Evolutionary conservation across 2,888 invertebrate genomes (phyloP), one percentile per base, ranked within the genome.

Genomic region (Sympetrum striolatum): DNA sequence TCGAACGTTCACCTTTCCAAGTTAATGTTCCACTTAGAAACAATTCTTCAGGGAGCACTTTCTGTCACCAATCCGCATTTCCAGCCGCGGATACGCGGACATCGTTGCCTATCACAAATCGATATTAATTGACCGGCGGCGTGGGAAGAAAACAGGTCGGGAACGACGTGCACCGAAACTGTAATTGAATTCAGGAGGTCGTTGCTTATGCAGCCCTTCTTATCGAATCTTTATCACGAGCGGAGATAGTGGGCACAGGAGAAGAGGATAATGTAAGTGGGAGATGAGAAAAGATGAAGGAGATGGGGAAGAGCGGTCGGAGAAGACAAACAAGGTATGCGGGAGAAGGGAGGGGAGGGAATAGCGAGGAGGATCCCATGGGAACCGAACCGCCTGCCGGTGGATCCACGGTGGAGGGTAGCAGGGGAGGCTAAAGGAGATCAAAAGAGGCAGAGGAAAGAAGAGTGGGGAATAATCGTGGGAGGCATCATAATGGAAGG

Each of bases 351-450:
- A 53, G 4, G 37, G 39, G 80, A 39, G 25, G 73, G 91, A 39
- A 86, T 60, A 58, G 80, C 39, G 81, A 31, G 53, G 53, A 31
- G 90, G n/a, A 60, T 64, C 60, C 86, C 86, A 86, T 60, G 86
- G 86, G 86, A 86, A 86, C 48, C n/a, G 86, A 86, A 86, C 86
- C 58, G 86, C 60, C 86, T 86, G 82, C n/a, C 82, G 12, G 31
- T 53, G 31, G 82, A 58, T 53, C 35, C 82, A 18, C 22, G 22
- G 25, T 1, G 82, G 35, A 8, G 58, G 18, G 35, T 14, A 31
- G 8, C 18, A 31, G 10, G 53, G 35, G 81, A 37, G 73, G 64
- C 44, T 58, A 31, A 25, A 31, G 25, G 35, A 58, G 90, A 39
- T 35, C 48, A 37, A 82, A 31, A 44, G 79, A 48, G 48, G 48